These are phyloP conservation scores for Drosophila arizonae DNA, from an alignment of 1,140 invertebrate genomes.

Conservation along the genomic window DNA sequence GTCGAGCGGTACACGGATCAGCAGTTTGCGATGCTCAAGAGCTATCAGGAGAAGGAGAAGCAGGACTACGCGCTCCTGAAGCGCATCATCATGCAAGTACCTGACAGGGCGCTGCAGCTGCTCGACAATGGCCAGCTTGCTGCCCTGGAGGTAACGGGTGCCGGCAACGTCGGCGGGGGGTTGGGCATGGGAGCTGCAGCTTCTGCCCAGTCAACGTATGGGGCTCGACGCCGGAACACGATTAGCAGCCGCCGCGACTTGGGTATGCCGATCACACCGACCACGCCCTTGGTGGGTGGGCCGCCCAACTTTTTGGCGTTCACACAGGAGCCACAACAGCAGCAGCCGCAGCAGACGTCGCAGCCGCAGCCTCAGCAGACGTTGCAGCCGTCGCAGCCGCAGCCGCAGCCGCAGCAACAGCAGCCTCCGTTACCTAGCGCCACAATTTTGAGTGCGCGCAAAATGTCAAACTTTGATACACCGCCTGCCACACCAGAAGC, in stretches of 20 bases:
- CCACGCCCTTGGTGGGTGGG: slow-evolving; percentile 49
- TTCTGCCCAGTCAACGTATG: slow-evolving; percentile 13
- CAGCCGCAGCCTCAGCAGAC: slow-evolving; percentile 39
- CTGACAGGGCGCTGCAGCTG: slow-evolving; percentile 49
- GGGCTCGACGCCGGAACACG: slow-evolving; percentile 65
- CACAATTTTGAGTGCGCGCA: slow-evolving; percentile 50
- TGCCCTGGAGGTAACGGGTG: slow-evolving; percentile 58
- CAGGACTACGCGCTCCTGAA: slow-evolving; percentile 64
- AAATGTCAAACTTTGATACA: slow-evolving; percentile 80
- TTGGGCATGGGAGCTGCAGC: slow-evolving; percentile 13
- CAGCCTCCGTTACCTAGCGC: slow-evolving; percentile 34
- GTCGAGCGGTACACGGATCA: slow-evolving; percentile 68
- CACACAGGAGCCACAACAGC: slow-evolving; percentile 49
- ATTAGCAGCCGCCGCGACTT: slow-evolving; percentile 72
- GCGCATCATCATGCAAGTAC: slow-evolving; percentile 49
- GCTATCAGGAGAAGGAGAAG: slow-evolving; percentile 75
- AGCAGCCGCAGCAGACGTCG: slow-evolving; percentile 31
- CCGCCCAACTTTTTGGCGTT: slow-evolving; percentile 55
- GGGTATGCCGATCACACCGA: slow-evolving; percentile 65
- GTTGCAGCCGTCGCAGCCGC: slow-evolving; percentile 32
- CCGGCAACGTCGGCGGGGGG: slow-evolving; percentile 3
- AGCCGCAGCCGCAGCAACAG: slow-evolving; percentile 43
- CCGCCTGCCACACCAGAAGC: slow-evolving; percentile 81
- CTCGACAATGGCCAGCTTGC: slow-evolving; percentile 64
- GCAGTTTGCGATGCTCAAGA: slow-evolving; percentile 72